Evolutionary conservation across 1,140 invertebrate genomes (phyloP), one percentile per base, ranked within the genome.

Genomic region (Meloidogyne chitwoodi): DNA sequence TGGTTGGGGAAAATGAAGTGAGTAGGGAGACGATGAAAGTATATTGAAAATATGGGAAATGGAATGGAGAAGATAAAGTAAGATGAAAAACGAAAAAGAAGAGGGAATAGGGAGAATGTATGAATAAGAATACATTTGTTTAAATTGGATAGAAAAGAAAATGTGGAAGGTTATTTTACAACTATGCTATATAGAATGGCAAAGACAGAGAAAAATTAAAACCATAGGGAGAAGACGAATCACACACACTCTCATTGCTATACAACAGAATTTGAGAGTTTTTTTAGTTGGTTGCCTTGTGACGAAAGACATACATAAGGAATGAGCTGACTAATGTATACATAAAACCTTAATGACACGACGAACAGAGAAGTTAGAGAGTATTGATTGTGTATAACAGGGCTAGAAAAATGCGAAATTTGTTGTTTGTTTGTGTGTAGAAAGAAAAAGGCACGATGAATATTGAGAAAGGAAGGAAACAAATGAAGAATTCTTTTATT

Each of bases 1-100:
- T 56, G 48, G 19, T n/a, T n/a, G 48, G 48, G 4, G n/a, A 48
- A 22, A 56, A 56, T 72, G 24, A 65, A 44, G 62, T 29, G 26
- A 38, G 29, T 31, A 10, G n/a, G 61, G 27, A 76, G 56, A 73
- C 56, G 68, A 69, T 34, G 48, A 69, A 65, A 68, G 31, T 44
- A 24, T 44, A n/a, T 27, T 26, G 8, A 29, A 65, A 34, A 16
- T 4, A 65, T 34, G 64, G 24, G 26, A 19, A 65, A 65, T 22
- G 29, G 10, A 8, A 29, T 65, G 64, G 24, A 29, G 12, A 34
- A 34, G 34, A 56, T 48, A 26, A 27, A 70, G 68, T 34, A 24
- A 5, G 26, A n/a, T 44, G 26, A 14, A 44, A 44, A 44, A 69
- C 5, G 2, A 48, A n/a, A 48, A 70, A 27, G 26, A 19, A 48